Evolutionary conservation across 64 coral and sea anemone species (phyloP).

Genomic region (Montipora capricornis): DNA sequence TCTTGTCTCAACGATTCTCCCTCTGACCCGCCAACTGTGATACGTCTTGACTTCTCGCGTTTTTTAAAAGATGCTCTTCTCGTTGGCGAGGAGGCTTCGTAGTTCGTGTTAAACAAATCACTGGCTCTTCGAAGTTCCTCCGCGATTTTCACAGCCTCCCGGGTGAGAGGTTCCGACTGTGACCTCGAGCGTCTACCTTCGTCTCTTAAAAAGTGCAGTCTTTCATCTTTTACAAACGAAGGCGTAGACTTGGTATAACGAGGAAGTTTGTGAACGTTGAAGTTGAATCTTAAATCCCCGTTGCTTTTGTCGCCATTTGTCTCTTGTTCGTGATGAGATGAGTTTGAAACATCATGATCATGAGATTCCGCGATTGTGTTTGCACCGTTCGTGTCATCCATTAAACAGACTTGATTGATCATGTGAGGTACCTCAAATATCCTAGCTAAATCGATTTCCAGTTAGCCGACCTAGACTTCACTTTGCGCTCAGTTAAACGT

Average conservation of each 20-base stretch:
- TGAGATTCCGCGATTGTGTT: not conserved
- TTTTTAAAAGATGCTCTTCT: not conserved
- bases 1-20: constrained; percentile 22
- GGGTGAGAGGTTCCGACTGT: constrained; percentile 26
- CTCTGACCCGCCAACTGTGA: not conserved
- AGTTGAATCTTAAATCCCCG: not conserved
- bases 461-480: not conserved
- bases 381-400: not conserved
- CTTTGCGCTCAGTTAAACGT: not conserved
- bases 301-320: not conserved
- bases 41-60: constrained; percentile 8
- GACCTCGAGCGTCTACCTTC: constrained; percentile 22
- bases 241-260: not conserved
- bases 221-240: not conserved
- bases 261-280: not conserved
- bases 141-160: constrained; percentile 20
- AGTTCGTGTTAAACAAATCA: constrained; percentile 41
- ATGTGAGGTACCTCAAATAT: not conserved
- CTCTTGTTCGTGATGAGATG: not conserved
- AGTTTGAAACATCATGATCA: not conserved
- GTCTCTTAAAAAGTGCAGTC: constrained; percentile 5
- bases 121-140: constrained; percentile 6
- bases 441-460: not conserved
- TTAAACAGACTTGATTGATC: not conserved
- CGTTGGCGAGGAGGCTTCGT: not conserved